Percentiles rank a stretch among this genome's conserved stretches.
Evolutionary conservation across 2,113 vertebrate species (phyloP).

Genomic region (Eublepharis macularius): DNA sequence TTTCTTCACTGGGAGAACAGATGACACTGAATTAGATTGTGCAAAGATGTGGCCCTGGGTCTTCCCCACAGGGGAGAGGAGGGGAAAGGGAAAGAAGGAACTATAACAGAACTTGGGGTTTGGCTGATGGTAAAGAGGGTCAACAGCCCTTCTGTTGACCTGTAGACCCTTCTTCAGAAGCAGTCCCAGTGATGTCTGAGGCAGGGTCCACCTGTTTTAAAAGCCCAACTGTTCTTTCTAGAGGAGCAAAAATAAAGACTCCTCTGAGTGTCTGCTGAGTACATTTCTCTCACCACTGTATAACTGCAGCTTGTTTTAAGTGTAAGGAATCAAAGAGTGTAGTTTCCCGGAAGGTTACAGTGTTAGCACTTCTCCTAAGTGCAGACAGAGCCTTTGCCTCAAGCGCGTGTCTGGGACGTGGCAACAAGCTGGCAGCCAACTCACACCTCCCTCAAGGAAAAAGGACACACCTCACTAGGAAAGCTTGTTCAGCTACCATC

Average conservation of each 20-base stretch:
- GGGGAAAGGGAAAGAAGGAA: too few relatives aligned
- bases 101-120: too few relatives aligned
- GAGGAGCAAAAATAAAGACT: neutral
- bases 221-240: neutral
- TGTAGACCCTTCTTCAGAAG: neutral
- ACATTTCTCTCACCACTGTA: neutral
- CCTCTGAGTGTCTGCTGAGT: neutral
- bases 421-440: neutral
- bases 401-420: neutral
- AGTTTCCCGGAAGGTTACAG: neutral
- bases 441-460: neutral
- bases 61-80: too few relatives aligned
- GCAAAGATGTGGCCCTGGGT: too few relatives aligned
- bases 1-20: too few relatives aligned
- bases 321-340: too few relatives aligned
- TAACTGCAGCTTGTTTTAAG: neutral
- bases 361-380: neutral
- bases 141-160: too few relatives aligned
- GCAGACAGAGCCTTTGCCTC: neutral
- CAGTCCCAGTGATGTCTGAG: neutral
- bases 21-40: too few relatives aligned
- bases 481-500: neutral
- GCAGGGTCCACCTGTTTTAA: neutral
- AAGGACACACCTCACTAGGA: neutral
- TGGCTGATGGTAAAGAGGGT: too few relatives aligned